Evolutionary conservation across 2,797 vertebrate genomes (phyloP).

Genomic region (Lates japonicus): DNA sequence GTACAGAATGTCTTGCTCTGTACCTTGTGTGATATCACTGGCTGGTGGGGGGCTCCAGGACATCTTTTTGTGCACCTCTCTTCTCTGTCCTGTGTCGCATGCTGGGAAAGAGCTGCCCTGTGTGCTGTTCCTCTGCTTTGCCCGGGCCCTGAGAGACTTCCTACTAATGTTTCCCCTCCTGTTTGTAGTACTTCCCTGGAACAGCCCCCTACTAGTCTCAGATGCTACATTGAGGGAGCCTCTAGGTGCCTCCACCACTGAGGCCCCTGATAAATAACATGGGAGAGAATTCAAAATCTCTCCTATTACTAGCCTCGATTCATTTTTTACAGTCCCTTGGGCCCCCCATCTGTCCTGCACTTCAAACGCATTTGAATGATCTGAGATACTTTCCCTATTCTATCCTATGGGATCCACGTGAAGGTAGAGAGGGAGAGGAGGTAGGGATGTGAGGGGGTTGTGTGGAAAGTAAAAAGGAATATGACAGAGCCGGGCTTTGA

Average conservation of each 20-base stretch:
- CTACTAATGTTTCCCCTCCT: constrained; percentile 85
- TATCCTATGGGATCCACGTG: constrained; percentile 79
- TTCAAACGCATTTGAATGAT: constrained; percentile 83
- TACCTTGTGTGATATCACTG: constrained; percentile 60
- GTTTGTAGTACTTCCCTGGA: constrained; percentile 85
- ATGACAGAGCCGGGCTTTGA: constrained; percentile 84
- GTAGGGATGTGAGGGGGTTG: constrained; percentile 27
- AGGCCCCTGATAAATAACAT: constrained; percentile 88
- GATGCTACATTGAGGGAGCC: constrained; percentile 87
- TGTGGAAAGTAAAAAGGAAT: constrained; percentile 64
- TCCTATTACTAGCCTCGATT: constrained; percentile 84
- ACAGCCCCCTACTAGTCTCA: constrained; percentile 84
- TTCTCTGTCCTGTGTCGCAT: constrained; percentile 73
- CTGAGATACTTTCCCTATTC: constrained; percentile 78
- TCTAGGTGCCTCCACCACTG: constrained; percentile 84
- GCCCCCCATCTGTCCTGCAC: constrained; percentile 84
- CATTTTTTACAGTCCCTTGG: constrained; percentile 86
- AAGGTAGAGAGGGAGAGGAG: constrained; percentile 74
- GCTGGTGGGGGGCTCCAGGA: constrained; percentile 51
- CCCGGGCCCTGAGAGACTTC: constrained; percentile 75
- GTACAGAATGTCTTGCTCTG: constrained; percentile 61
- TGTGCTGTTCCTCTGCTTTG: constrained; percentile 72
- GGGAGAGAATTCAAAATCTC: constrained; percentile 84
- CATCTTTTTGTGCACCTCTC: constrained; percentile 63
- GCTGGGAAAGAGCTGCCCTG: constrained; percentile 70